These are phyloP conservation scores for Pseudochirops cupreus DNA, from an alignment of 2,797 vertebrate genomes.

Conservation along the genomic window DNA sequence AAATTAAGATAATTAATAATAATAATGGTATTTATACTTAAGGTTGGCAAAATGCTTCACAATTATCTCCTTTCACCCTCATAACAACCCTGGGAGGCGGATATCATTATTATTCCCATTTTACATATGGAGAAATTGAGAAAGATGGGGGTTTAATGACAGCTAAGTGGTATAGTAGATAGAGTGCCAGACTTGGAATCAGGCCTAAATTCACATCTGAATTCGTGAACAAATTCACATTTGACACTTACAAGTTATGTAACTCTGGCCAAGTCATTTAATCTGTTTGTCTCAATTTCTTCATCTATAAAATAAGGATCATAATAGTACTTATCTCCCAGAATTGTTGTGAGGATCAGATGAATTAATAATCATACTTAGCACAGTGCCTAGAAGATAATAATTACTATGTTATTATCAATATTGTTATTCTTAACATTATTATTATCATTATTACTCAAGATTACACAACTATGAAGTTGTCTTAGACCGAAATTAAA, in stretches of 20 bases:
- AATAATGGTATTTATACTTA: too few relatives aligned
- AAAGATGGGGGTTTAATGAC: too few relatives aligned
- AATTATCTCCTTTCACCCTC: too few relatives aligned
- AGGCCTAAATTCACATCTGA: neutral
- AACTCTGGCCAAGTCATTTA: neutral
- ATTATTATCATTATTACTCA: slow-evolving; percentile 39
- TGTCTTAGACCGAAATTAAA: neutral
- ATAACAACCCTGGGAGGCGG: too few relatives aligned
- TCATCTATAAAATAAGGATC: neutral
- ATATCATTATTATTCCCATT: too few relatives aligned
- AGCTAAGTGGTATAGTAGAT: neutral
- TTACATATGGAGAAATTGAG: too few relatives aligned
- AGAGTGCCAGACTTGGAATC: neutral
- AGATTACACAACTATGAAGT: neutral
- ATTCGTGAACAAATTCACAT: too few relatives aligned
- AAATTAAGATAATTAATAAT: too few relatives aligned
- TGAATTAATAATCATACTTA: slow-evolving; percentile 18
- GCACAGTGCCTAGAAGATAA: neutral
- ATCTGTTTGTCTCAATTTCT: slow-evolving; percentile 18
- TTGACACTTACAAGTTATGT: too few relatives aligned
- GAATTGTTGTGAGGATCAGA: slow-evolving; percentile 20
- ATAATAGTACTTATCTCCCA: slow-evolving; percentile 1
- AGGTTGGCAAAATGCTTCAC: too few relatives aligned
- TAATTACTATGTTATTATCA: neutral
- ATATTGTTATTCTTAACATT: slow-evolving; percentile 6